phyloP scores from a whole-genome alignment of 1,140 invertebrate genomes.

The Cydia amplana region DNA sequence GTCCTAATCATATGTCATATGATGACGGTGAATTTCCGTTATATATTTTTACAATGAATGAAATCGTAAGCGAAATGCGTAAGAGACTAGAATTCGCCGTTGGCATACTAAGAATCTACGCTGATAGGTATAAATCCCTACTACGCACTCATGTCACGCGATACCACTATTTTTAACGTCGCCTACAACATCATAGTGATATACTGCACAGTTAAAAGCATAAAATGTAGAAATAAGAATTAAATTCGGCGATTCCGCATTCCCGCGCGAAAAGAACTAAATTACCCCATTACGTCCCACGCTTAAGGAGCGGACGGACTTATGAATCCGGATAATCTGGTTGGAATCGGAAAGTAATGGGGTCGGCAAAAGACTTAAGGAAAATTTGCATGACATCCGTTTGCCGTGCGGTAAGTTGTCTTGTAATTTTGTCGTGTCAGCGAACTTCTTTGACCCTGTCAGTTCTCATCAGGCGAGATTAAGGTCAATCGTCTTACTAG shows the following conservation, averaged over 20 bases:
- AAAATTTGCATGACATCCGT: too few relatives aligned
- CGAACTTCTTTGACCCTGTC: too few relatives aligned
- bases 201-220: not conserved
- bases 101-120: not conserved
- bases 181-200: constrained; percentile 19
- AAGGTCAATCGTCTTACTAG: too few relatives aligned
- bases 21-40: too few relatives aligned
- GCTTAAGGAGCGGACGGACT: constrained; percentile 55
- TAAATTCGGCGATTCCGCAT: constrained; percentile 43
- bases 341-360: not conserved
- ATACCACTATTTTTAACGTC: constrained; percentile 19
- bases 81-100: not conserved
- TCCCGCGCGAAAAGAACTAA: constrained; percentile 59
- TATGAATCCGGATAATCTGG: not conserved
- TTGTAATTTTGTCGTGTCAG: not conserved
- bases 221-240: not conserved
- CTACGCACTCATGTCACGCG: constrained; percentile 4
- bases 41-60: not conserved
- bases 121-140: not conserved
- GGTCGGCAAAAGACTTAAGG: not conserved
- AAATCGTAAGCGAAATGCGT: not conserved
- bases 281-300: constrained; percentile 60
- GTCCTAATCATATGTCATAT: too few relatives aligned
- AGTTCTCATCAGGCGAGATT: too few relatives aligned
- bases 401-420: not conserved